phyloP scores from a whole-genome alignment of 1,140 invertebrate species.

The Penaeus chinensis region DNA sequence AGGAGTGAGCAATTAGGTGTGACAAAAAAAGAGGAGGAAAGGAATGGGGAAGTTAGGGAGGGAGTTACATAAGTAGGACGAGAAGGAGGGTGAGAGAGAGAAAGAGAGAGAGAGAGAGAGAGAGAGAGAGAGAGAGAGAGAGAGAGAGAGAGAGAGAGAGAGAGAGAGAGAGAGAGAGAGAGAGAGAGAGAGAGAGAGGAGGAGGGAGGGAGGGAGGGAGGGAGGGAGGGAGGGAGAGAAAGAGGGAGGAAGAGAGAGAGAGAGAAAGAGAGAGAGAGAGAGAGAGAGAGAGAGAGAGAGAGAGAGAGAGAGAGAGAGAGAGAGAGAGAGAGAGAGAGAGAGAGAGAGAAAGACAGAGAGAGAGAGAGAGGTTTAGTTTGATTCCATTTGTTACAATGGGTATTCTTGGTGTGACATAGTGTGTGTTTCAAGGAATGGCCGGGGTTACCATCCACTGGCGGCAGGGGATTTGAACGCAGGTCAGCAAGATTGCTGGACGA shows the following conservation, averaged over 20 bases:
- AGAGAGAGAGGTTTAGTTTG: background rate
- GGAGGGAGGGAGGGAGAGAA: background rate
- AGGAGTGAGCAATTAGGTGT: background rate
- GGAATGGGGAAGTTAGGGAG: slow-evolving; percentile 13
- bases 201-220: no score
- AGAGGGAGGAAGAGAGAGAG: background rate
- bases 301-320: background rate
- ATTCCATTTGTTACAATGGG: no score
- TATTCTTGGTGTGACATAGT: no score
- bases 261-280: background rate
- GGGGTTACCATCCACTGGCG: no score
- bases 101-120: background rate
- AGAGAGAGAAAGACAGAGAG: background rate
- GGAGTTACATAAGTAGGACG: slow-evolving; percentile 2
- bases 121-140: slow-evolving; percentile 25
- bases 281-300: background rate
- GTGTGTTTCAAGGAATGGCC: no score
- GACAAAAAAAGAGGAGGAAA: slow-evolving; percentile 27
- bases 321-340: slow-evolving; percentile 25
- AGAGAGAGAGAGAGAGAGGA: background rate
- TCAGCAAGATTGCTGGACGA: no score
- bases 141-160: slow-evolving; percentile 1
- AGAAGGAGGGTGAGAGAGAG: slow-evolving; percentile 10
- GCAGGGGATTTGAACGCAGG: no score
- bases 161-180: slow-evolving; percentile 9